Evolutionary conservation across 2,797 vertebrate species (phyloP).

Genomic region (Potorous gilbertii): DNA sequence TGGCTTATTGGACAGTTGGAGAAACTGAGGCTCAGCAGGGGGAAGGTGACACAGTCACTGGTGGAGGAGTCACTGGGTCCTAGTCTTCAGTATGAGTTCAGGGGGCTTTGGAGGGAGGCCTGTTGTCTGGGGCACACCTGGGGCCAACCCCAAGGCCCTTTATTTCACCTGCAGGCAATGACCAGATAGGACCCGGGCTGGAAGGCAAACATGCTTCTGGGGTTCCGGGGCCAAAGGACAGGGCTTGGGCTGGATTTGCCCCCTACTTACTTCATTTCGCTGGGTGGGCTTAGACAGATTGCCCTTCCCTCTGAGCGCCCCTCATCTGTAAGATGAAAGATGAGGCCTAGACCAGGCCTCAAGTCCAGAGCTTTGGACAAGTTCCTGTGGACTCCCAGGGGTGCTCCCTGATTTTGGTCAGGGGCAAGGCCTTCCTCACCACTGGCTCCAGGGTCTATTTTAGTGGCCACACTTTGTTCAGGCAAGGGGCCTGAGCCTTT

Average conservation of each 20-base stretch:
- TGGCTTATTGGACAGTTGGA: neutral
- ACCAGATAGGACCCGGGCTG: neutral
- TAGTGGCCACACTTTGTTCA: neutral
- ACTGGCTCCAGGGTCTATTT: neutral
- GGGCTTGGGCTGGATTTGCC: neutral
- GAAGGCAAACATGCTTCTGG: too few relatives aligned
- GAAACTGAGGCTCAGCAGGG: neutral
- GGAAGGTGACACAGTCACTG: too few relatives aligned
- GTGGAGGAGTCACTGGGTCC: neutral
- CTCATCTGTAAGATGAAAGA: neutral
- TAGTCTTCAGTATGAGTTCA: neutral
- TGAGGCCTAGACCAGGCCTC: neutral
- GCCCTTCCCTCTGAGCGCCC: neutral
- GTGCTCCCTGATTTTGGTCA: neutral
- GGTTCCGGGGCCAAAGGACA: neutral
- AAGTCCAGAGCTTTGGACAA: neutral
- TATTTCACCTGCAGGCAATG: neutral
- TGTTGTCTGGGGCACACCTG: too few relatives aligned
- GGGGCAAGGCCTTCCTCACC: neutral
- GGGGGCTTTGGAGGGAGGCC: too few relatives aligned
- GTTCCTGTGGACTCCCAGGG: too few relatives aligned
- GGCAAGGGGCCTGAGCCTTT: too few relatives aligned
- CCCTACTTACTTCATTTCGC: neutral
- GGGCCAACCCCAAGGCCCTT: too few relatives aligned
- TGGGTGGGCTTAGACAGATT: neutral